Percentiles rank a stretch among this genome's conserved stretches.
phyloP scores from a whole-genome alignment of 2,113 vertebrate species.

The Cavia porcellus region DNA sequence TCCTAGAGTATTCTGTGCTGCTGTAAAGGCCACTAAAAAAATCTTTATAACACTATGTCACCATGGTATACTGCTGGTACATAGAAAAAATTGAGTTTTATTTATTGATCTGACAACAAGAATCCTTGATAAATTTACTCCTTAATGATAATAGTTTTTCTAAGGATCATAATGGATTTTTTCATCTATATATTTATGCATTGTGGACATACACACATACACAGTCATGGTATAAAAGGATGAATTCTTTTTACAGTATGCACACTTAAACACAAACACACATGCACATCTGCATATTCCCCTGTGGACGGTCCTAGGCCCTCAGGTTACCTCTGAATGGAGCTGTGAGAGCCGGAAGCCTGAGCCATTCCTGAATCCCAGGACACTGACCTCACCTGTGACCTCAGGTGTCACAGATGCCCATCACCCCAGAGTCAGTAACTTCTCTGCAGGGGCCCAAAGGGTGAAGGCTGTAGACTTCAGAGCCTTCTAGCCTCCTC shows the following conservation, averaged over 20 bases:
- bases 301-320: not conserved
- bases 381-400: not conserved
- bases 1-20: not conserved
- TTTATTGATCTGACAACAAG: not conserved
- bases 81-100: not conserved
- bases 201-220: not conserved
- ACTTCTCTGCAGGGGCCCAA: not conserved
- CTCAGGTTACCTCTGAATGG: not conserved
- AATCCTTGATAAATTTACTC: not conserved
- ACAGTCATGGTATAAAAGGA: not conserved
- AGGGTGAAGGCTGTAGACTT: too few species aligned
- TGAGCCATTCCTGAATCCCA: not conserved
- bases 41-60: not conserved
- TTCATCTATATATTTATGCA: not conserved
- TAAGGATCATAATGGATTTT: not conserved
- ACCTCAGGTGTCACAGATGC: too few species aligned
- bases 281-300: not conserved
- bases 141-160: not conserved
- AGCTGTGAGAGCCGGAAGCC: not conserved
- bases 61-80: not conserved
- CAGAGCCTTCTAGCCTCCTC: too few species aligned
- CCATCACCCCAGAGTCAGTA: not conserved
- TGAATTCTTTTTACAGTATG: not conserved
- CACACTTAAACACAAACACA: too few species aligned
- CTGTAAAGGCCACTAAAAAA: constrained; percentile 2